Conservation (phyloP, 2,888 invertebrate genomes). For the Cerastoderma edule region DNA sequence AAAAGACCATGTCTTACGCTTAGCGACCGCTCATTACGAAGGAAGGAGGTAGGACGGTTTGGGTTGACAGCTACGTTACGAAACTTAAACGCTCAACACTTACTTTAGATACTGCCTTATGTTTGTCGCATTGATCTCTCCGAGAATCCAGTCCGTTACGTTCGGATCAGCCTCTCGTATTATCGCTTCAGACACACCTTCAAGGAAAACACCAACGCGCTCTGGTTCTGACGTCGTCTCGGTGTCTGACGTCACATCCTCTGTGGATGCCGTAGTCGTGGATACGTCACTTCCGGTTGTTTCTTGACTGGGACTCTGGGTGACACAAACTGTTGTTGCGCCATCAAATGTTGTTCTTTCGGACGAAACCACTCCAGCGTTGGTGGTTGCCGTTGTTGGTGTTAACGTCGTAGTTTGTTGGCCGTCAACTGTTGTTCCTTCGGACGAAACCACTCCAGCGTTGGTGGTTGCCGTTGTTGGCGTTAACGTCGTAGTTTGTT, state of each 20-base stretch:
- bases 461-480: neutral
- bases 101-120: slow-evolving; percentile 41
- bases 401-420: neutral
- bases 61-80: too few relatives aligned
- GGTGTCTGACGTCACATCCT: slow-evolving; percentile 4
- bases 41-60: too few relatives aligned
- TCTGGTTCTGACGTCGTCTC: neutral
- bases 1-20: too few relatives aligned
- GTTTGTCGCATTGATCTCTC: slow-evolving; percentile 40
- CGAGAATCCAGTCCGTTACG: slow-evolving; percentile 42
- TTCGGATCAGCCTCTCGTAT: slow-evolving; percentile 47
- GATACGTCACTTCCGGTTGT: neutral
- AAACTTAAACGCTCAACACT: too few relatives aligned
- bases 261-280: neutral
- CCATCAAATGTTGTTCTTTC: neutral
- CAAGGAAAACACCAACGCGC: slow-evolving; percentile 45
- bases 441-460: neutral
- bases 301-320: neutral
- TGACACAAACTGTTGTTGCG: neutral
- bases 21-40: too few relatives aligned
- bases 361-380: neutral
- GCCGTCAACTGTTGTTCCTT: neutral
- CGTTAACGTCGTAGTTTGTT: neutral
- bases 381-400: neutral
- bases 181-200: slow-evolving; percentile 50